Base-by-base conservation (phyloP, 35 echinoderm and acorn worm species). In the Eucidaris tribuloides region DNA sequence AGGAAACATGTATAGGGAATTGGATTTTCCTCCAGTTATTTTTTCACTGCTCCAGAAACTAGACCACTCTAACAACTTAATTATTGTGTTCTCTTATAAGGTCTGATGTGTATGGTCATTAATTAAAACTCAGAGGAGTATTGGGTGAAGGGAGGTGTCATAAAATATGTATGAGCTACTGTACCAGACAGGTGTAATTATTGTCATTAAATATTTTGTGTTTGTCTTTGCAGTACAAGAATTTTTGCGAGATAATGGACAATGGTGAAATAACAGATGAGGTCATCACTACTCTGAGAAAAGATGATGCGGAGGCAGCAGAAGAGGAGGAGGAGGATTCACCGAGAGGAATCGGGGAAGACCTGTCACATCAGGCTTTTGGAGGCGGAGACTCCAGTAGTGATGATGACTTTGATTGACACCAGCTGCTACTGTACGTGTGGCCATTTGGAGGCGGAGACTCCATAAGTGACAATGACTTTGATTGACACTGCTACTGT, bases 201-300 rank as follows among this genome's bases (percentile, higher is more conserved):
- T 30, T 25, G 19, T 31, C 36, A 31, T 5, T 18, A 42, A 19
- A 70, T 70, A 34, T 70, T 34, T 22, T 80, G 29, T 32, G 7
- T 11, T 23, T 54, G 35, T 82, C 20, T 15, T 45, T 62, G 24
- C 80, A 83, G 85, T 88, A 88, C 61, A 88, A 88, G 46, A 59
- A 88, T 28, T 88, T 77, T 58, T 88, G 85, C 61, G 59, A 48
- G 42, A 56, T 80, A 27, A 80, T 88, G n/a, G 85, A 88, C 77
- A 62, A 88, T 22, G 85, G 76, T 20, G 59, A 62, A 33, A 65
- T 80, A 0, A 74, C 85, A 40, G 28, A 57, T 4, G 85, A 88
- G 37, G 71, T 88, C 35, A 29, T 50, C 13, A 52, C 61, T 2
- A 62, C 58, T 14, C 34, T 88, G 15, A 32, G 71, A 24, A 20